Evolutionary conservation across 2,888 invertebrate genomes (phyloP).

Genomic region (Aspidiotus destructor): DNA sequence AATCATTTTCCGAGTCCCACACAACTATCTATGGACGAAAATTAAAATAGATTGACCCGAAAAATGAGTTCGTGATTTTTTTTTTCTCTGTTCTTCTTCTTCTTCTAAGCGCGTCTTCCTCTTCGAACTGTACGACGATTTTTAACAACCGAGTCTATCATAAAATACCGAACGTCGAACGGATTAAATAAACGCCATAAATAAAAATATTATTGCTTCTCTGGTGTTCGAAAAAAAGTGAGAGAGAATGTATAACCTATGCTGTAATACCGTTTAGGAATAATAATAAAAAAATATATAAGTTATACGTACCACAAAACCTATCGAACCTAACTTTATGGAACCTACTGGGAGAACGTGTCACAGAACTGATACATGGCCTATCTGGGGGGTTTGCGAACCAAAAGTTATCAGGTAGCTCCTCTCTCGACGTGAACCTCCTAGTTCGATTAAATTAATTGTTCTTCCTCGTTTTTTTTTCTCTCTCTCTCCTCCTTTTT

Average conservation of each 20-base stretch:
- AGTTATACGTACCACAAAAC: neutral
- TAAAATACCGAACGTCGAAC: constrained; percentile 23
- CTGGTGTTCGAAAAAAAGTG: neutral
- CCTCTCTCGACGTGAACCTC: constrained; percentile 13
- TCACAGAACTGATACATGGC: constrained; percentile 25
- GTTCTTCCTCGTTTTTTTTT: constrained; percentile 18
- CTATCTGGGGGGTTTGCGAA: constrained; percentile 20
- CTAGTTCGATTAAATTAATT: constrained; percentile 28
- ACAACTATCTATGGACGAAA: too few relatives aligned
- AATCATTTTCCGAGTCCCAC: too few relatives aligned
- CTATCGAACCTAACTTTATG: constrained; percentile 24
- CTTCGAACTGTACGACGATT: neutral
- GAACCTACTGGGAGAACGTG: constrained; percentile 26
- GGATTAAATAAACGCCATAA: constrained; percentile 23
- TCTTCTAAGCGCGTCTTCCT: too few relatives aligned
- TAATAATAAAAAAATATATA: constrained; percentile 6
- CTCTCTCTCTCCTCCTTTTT: too few relatives aligned
- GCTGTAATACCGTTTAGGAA: too few relatives aligned
- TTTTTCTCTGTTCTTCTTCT: too few relatives aligned
- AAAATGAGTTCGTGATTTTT: too few relatives aligned
- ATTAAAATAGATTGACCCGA: too few relatives aligned
- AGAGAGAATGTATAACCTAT: too few relatives aligned
- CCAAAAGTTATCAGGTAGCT: constrained; percentile 12
- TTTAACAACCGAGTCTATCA: constrained; percentile 14
- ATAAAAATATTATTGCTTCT: constrained; percentile 26